phyloP scores from a whole-genome alignment of 1,140 invertebrate species.

The Berghia stephanieae region DNA sequence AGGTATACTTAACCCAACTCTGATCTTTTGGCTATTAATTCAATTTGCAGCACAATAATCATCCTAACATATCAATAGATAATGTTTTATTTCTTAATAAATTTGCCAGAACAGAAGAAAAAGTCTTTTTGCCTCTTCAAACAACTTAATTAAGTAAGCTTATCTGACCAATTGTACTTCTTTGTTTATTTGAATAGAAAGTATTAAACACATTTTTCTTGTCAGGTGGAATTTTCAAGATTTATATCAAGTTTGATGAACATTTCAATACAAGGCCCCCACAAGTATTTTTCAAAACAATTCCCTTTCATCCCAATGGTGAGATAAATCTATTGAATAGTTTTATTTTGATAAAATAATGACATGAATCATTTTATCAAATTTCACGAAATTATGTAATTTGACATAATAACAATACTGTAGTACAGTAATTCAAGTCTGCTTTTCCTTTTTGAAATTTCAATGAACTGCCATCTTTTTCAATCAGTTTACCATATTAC shows the following conservation, averaged over 20 bases:
- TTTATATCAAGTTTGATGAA: conserved; percentile 65
- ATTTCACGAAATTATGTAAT: no score
- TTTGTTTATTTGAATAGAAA: not conserved
- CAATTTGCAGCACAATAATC: no score
- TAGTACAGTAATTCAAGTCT: not conserved
- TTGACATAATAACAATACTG: not conserved
- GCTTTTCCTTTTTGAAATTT: not conserved
- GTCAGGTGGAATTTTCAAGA: conserved; percentile 61
- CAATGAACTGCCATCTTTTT: not conserved
- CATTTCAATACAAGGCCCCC: conserved; percentile 58
- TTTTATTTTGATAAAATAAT: no score
- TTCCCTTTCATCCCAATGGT: conserved; percentile 66
- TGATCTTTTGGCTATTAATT: no score
- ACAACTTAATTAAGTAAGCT: not conserved
- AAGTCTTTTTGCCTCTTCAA: not conserved
- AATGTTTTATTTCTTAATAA: not conserved
- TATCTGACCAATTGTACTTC: not conserved
- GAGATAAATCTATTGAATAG: conserved; percentile 31
- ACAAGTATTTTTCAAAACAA: conserved; percentile 61
- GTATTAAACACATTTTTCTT: conserved; percentile 23
- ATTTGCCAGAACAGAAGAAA: not conserved
- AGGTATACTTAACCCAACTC: no score
- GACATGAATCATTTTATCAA: no score
- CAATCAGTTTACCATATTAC: not conserved
- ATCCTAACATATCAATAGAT: no score